Percentiles rank a stretch among this genome's conserved stretches.
phyloP scores from a whole-genome alignment of 2,888 invertebrate species.

The Xestia sexstrigata region DNA sequence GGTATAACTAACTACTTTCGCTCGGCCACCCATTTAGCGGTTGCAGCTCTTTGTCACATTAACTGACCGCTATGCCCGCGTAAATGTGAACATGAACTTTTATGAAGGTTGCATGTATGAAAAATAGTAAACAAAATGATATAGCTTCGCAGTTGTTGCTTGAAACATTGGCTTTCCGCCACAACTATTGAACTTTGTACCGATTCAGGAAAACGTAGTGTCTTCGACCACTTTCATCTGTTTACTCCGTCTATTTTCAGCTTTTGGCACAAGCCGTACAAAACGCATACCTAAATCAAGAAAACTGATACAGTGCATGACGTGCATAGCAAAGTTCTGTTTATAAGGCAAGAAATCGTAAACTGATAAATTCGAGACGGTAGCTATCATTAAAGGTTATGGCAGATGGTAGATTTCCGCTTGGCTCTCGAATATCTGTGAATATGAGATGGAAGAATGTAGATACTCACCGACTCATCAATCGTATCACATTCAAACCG shows the following conservation, averaged over 20 bases:
- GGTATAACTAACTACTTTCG: constrained; percentile 76
- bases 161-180: constrained; percentile 83
- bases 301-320: constrained; percentile 59
- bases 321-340: constrained; percentile 43
- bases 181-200: constrained; percentile 87
- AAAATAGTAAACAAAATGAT: constrained; percentile 70
- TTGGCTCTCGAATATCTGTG: constrained; percentile 42
- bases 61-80: constrained; percentile 62
- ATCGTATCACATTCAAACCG: constrained; percentile 44
- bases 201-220: constrained; percentile 84
- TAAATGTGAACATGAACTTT: constrained; percentile 45
- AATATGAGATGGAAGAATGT: constrained; percentile 26
- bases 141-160: constrained; percentile 67
- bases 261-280: constrained; percentile 79
- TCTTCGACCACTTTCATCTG: constrained; percentile 82
- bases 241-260: constrained; percentile 83
- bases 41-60: constrained; percentile 68
- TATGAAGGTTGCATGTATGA: constrained; percentile 51
- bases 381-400: constrained; percentile 22
- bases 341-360: constrained; percentile 23
- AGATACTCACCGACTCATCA: constrained; percentile 13
- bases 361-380: constrained; percentile 25
- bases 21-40: constrained; percentile 71
- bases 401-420: constrained; percentile 41
- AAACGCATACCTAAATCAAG: constrained; percentile 55